These are phyloP conservation scores for Caenorhabditis afra DNA, from an alignment of 2,888 invertebrate genomes.

Conservation along the genomic window DNA sequence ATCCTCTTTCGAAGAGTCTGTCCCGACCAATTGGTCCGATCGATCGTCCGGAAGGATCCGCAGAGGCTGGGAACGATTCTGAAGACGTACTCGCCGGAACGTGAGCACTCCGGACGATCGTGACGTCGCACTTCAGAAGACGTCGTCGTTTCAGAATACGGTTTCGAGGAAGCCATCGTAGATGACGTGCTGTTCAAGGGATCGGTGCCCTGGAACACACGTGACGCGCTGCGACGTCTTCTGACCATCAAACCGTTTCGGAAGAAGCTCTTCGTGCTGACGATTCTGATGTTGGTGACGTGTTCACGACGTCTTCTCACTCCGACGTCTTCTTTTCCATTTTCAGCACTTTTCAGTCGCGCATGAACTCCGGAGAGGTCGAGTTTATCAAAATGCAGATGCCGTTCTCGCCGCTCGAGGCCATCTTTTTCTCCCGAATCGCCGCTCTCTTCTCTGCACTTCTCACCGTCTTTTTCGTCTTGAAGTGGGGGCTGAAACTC, in stretches of 20 bases:
- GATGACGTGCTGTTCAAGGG: constrained; percentile 25
- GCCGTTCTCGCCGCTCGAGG: constrained; percentile 31
- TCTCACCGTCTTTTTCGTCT: background rate
- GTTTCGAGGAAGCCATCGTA: background rate
- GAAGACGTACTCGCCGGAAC: background rate
- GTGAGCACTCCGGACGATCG: too few species aligned
- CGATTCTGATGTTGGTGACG: constrained; percentile 4
- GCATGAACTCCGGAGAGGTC: constrained; percentile 4
- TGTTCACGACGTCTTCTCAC: background rate
- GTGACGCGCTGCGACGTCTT: constrained; percentile 8
- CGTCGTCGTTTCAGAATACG: constrained; percentile 7
- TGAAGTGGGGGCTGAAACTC: constrained; percentile 7
- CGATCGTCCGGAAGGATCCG: too few species aligned
- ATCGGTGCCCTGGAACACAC: background rate
- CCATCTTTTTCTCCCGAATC: constrained; percentile 11
- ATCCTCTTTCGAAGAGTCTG: too few species aligned
- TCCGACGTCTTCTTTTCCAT: too few species aligned
- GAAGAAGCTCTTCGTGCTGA: constrained; percentile 8
- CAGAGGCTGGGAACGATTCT: too few species aligned
- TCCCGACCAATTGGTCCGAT: too few species aligned
- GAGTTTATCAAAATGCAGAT: constrained; percentile 13
- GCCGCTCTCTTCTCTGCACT: background rate
- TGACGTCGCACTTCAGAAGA: too few species aligned
- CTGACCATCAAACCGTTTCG: constrained; percentile 14
- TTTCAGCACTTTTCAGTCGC: constrained; percentile 18